These are phyloP conservation scores for Pyrochroa serraticornis DNA, from an alignment of 2,888 invertebrate species.

Conservation along the genomic window DNA sequence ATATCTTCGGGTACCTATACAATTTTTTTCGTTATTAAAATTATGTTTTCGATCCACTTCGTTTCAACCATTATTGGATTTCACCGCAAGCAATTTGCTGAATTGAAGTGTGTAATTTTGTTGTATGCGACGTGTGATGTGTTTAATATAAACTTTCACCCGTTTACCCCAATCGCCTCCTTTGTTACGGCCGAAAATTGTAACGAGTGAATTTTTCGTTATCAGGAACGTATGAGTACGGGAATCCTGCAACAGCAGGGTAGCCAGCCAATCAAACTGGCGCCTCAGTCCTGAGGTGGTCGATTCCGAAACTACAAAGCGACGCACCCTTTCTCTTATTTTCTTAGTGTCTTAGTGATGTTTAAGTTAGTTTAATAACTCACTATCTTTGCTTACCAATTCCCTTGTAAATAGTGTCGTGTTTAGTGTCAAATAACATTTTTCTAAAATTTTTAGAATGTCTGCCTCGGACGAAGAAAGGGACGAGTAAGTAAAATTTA, in stretches of 20 bases:
- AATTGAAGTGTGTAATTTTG: background rate
- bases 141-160: constrained; percentile 9
- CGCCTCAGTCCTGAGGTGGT: constrained; percentile 39
- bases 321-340: constrained; percentile 40
- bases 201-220: background rate
- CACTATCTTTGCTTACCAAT: constrained; percentile 11
- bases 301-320: constrained; percentile 31
- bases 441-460: constrained; percentile 27
- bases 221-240: constrained; percentile 8
- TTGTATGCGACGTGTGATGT: constrained; percentile 17
- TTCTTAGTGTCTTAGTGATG: constrained; percentile 32
- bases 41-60: too few species aligned
- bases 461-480: constrained; percentile 69
- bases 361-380: constrained; percentile 27
- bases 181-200: background rate
- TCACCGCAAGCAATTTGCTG: background rate
- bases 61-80: too few species aligned
- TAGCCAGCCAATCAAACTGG: constrained; percentile 15
- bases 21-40: too few species aligned
- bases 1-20: too few species aligned
- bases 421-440: constrained; percentile 15
- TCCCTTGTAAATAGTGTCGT: constrained; percentile 19
- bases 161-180: constrained; percentile 10
- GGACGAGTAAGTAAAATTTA: constrained; percentile 69
- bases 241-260: constrained; percentile 25